Conservation (phyloP, 2,888 invertebrate species). For the Agrochola litura region DNA sequence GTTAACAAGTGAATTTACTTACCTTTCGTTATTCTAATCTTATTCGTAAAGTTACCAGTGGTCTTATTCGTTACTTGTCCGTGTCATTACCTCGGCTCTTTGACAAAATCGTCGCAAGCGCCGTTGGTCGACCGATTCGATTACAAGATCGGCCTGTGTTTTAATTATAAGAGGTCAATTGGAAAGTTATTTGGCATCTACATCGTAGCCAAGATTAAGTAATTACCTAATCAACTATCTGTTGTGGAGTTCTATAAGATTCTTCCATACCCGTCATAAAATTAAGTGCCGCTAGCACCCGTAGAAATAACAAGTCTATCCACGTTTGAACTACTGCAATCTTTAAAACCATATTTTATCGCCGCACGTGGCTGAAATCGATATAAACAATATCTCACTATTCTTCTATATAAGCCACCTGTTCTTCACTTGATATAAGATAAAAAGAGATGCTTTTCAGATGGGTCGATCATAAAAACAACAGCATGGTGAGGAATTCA, state of each 20-base stretch:
- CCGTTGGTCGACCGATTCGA: not conserved
- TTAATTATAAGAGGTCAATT: not conserved
- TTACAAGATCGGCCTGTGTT: not conserved
- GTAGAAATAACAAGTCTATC: constrained; percentile 1
- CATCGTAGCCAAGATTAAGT: not conserved
- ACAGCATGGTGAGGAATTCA: constrained; percentile 13
- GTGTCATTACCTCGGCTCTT: not conserved
- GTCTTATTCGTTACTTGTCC: too few relatives aligned
- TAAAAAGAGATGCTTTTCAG: constrained; percentile 22
- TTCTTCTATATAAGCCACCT: constrained; percentile 9
- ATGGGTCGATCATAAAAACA: constrained; percentile 3
- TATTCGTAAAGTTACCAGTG: not conserved
- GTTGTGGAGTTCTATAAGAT: too few relatives aligned
- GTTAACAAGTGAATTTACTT: constrained; percentile 8
- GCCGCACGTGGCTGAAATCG: constrained; percentile 22
- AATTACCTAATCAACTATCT: too few relatives aligned
- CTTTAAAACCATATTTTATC: constrained; percentile 32
- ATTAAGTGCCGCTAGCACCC: not conserved
- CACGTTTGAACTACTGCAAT: constrained; percentile 31
- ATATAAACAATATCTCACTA: constrained; percentile 12
- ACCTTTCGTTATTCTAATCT: not conserved
- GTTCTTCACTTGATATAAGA: not conserved
- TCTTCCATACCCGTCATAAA: not conserved
- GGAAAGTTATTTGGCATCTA: not conserved
- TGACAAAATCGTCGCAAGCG: constrained; percentile 1